Evolutionary conservation across 2,113 vertebrate genomes (phyloP), one percentile per base, ranked within the genome.

Genomic region (Pycnonotus jocosus): DNA sequence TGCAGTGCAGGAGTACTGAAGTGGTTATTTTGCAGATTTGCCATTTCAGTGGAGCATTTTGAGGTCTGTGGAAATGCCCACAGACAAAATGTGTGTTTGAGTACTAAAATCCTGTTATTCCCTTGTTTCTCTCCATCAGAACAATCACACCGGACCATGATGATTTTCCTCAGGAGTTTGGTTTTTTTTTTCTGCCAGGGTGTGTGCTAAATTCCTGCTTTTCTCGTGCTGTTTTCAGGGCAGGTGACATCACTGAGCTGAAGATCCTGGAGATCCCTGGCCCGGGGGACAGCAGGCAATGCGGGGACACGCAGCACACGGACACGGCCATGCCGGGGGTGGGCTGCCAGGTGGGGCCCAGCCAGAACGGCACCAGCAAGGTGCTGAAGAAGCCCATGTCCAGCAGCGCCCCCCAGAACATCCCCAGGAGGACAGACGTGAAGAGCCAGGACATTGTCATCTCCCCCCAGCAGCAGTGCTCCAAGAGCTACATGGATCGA

Each of bases 201-300:
- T 12, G 2, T 51, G 15, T 79, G 48, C 11, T 44, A 4, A 35
- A 54, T 45, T 24, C 33, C 33, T 54, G 61, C 2, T 31, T 12
- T 45, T 76, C 62, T 72, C 31, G 48, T 87, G 85, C 31, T 95
- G 16, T 88, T 71, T 97, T 92, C 92, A 99, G 99, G 97, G 99
- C 99, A 81, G 99, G 99, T 96, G 99, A 99, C 95, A 99, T 99
- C 89, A 99, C 98, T 31, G 99, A 99, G 78, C 98, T 99, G 72
- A 99, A 99, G 98, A 99, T 99, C 81, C 95, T 99, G 97, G 99
- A 98, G 92, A 98, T 98, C 70, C 98, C 98, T 5, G 98, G 96
- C 57, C 94, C 95, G 4, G 98, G 97, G 48, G 97, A 97, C 69
- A 97, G 80, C 89, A 92, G 93, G 1, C 96, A 93, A 10, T 97